phyloP scores from a whole-genome alignment of 2,888 invertebrate genomes.

The Coenonympha arcania region DNA sequence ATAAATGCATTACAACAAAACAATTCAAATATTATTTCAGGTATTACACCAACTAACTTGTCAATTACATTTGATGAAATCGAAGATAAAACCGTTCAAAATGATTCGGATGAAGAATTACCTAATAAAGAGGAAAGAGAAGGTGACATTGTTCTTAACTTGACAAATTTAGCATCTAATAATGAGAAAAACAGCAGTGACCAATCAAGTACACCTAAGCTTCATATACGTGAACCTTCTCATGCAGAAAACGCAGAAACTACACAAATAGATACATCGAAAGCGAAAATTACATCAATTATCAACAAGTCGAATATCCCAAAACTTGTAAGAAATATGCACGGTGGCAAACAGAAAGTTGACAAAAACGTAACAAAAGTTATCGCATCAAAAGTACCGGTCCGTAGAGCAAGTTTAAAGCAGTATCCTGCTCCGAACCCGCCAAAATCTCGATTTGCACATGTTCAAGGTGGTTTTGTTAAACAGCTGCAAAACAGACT shows the following conservation, averaged over 20 bases:
- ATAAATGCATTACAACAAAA: not conserved
- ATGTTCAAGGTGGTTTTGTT: slow-evolving; percentile 64
- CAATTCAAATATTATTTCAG: not conserved
- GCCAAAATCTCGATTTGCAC: slow-evolving; percentile 64
- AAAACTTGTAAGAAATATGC: slow-evolving; percentile 50
- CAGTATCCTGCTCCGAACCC: slow-evolving; percentile 63
- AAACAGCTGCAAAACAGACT: slow-evolving; percentile 65
- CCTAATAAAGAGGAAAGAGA: not conserved
- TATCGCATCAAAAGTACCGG: slow-evolving; percentile 58
- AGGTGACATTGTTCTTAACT: not conserved
- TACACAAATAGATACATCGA: slow-evolving; percentile 11
- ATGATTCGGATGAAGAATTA: not conserved
- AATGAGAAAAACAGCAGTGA: not conserved
- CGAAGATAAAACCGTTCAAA: slow-evolving; percentile 2
- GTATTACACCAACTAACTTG: not conserved
- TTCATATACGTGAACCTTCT: not conserved
- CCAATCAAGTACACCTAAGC: not conserved
- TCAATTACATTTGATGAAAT: not conserved
- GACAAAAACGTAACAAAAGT: slow-evolving; percentile 55
- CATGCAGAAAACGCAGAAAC: not conserved
- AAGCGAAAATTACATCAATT: not conserved
- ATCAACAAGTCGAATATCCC: slow-evolving; percentile 59
- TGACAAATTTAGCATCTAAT: not conserved
- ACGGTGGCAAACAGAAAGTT: slow-evolving; percentile 47
- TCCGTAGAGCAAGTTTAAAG: slow-evolving; percentile 56